phyloP scores from a whole-genome alignment of 2,888 invertebrate species.

The Nipponacmea schrenckii region DNA sequence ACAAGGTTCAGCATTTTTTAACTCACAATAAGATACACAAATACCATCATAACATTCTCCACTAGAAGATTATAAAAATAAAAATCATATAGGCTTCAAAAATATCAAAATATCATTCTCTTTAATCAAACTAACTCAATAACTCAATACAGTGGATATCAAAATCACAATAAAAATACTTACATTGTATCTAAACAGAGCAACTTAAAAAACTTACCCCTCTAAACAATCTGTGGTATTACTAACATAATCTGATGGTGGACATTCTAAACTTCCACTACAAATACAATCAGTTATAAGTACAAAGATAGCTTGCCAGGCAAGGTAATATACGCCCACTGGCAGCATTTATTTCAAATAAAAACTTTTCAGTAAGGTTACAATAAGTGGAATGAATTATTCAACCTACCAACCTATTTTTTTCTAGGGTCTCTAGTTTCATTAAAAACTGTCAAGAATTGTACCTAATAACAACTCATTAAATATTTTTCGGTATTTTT shows the following conservation, averaged over 20 bases:
- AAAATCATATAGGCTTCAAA: neutral
- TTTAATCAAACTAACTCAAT: neutral
- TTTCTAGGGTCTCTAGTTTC: too few species aligned
- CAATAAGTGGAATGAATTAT: too few species aligned
- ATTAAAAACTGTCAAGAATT: too few species aligned
- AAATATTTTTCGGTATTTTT: too few species aligned
- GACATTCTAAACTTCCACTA: slow-evolving; percentile 83
- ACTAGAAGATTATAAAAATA: slow-evolving; percentile 35
- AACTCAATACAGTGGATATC: neutral
- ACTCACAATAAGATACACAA: slow-evolving; percentile 95
- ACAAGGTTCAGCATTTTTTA: slow-evolving; percentile 77
- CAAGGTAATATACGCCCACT: too few species aligned
- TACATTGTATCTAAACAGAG: too few species aligned
- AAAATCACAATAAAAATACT: too few species aligned
- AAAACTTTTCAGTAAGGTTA: too few species aligned
- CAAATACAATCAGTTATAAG: slow-evolving; percentile 22
- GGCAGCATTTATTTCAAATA: too few species aligned
- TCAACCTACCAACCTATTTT: too few species aligned
- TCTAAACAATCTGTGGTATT: slow-evolving; percentile 91
- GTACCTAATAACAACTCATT: too few species aligned
- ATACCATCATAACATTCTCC: slow-evolving; percentile 91
- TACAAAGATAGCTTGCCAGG: too few species aligned
- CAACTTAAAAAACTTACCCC: slow-evolving; percentile 62
- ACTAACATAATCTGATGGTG: slow-evolving; percentile 85
- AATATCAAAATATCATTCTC: slow-evolving; percentile 54